phyloP scores from a whole-genome alignment of 2,113 vertebrate genomes.

The Strix aluco region DNA sequence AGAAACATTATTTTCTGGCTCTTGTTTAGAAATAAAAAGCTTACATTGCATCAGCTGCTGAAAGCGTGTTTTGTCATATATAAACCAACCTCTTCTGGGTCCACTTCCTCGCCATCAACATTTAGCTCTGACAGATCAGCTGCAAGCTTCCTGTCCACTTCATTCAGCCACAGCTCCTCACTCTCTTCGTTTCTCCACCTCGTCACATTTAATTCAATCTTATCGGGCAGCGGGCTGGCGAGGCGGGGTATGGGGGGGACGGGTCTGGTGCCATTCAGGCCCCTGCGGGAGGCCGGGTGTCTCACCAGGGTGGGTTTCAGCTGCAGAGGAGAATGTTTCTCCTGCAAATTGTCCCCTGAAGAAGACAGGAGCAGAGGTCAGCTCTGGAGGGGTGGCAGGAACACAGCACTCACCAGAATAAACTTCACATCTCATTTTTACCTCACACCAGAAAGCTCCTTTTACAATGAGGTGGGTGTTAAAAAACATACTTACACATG shows the following conservation, averaged over 20 bases:
- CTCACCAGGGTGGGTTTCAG: conserved; percentile 74
- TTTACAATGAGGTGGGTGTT: background rate
- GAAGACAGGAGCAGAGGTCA: background rate
- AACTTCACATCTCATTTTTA: background rate
- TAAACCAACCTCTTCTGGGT: conserved; percentile 87
- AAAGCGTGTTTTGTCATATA: background rate
- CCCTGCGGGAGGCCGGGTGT: conserved; percentile 71
- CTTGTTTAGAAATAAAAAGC: background rate
- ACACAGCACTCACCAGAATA: background rate
- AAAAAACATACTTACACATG: fast-evolving
- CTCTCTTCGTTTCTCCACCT: conserved; percentile 58
- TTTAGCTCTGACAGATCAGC: conserved; percentile 72
- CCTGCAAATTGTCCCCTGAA: conserved; percentile 53
- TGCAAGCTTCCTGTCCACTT: conserved; percentile 42
- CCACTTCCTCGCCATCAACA: conserved; percentile 74
- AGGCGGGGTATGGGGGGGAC: conserved; percentile 75
- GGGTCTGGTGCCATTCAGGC: conserved; percentile 75
- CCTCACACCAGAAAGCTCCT: background rate
- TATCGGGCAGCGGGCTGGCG: conserved; percentile 68
- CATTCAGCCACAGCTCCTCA: conserved; percentile 43
- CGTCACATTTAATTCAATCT: background rate
- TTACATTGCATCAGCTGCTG: fast-evolving
- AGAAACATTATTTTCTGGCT: background rate
- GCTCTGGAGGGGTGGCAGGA: background rate
- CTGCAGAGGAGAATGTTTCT: conserved; percentile 70